These are phyloP conservation scores for Hylaea fasciaria DNA, from an alignment of 2,888 invertebrate genomes.

Conservation along the genomic window DNA sequence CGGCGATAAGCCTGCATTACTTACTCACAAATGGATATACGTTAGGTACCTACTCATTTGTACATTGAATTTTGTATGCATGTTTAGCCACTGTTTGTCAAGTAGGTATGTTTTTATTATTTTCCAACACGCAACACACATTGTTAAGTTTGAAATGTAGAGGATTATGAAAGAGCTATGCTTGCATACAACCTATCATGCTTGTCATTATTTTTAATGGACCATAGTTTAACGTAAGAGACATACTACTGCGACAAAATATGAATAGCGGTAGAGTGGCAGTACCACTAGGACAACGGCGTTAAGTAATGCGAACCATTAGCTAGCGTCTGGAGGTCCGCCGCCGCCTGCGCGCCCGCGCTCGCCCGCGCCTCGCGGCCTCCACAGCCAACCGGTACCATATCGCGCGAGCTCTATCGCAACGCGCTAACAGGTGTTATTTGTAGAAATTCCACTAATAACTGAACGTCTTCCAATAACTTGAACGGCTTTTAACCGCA, in stretches of 20 bases:
- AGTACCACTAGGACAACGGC: slow-evolving; percentile 75
- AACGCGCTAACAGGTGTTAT: slow-evolving; percentile 74
- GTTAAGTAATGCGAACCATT: slow-evolving; percentile 58
- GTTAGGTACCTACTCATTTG: background rate
- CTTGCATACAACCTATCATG: slow-evolving; percentile 13
- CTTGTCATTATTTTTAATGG: slow-evolving; percentile 28
- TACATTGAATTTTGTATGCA: slow-evolving; percentile 18
- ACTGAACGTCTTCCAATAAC: slow-evolving; percentile 52
- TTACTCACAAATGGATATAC: background rate
- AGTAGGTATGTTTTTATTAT: slow-evolving; percentile 20
- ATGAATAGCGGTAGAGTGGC: slow-evolving; percentile 59
- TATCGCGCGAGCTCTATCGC: slow-evolving; percentile 70
- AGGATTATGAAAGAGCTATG: slow-evolving; percentile 25
- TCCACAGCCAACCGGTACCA: slow-evolving; percentile 66
- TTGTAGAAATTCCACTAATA: slow-evolving; percentile 70
- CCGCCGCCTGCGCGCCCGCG: slow-evolving; percentile 40
- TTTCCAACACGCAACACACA: slow-evolving; percentile 20
- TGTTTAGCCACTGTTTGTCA: slow-evolving; percentile 10
- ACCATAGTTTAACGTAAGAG: slow-evolving; percentile 19
- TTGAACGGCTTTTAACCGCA: slow-evolving; percentile 25
- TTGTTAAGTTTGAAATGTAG: slow-evolving; percentile 22
- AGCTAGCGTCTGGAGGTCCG: slow-evolving; percentile 44
- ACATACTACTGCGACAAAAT: slow-evolving; percentile 34
- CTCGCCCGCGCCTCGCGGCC: slow-evolving; percentile 37
- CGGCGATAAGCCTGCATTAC: no score